phyloP scores from a whole-genome alignment of 2,113 vertebrate genomes.

The Osmerus mordax region DNA sequence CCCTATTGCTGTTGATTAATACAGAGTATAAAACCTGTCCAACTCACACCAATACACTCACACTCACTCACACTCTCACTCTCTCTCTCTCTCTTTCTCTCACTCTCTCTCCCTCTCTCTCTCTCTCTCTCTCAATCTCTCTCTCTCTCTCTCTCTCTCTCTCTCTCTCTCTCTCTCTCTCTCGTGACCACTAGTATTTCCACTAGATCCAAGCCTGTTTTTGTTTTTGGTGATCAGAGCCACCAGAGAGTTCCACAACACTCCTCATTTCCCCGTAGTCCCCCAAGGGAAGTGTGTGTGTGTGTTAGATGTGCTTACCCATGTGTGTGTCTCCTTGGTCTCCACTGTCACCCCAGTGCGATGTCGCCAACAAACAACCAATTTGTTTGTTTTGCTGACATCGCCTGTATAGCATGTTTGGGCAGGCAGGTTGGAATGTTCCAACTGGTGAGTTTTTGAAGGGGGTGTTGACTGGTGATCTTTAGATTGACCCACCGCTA shows the following conservation, averaged over 20 bases:
- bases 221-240: constrained; percentile 3
- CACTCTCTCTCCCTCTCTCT: too few relatives aligned
- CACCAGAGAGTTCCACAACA: neutral
- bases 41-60: too few relatives aligned
- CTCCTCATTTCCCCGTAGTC: neutral
- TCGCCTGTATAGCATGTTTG: constrained; percentile 37
- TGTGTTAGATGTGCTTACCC: constrained; percentile 12
- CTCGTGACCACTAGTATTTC: neutral
- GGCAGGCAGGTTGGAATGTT: constrained; percentile 38
- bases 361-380: constrained; percentile 39
- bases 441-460: constrained; percentile 14
- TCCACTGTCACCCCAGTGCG: constrained; percentile 27
- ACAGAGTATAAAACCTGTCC: too few relatives aligned
- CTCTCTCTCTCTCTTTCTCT: too few relatives aligned
- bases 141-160: too few relatives aligned
- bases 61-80: too few relatives aligned
- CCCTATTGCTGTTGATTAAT: neutral
- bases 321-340: constrained; percentile 17
- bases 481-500: neutral
- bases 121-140: too few relatives aligned
- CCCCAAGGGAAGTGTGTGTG: neutral
- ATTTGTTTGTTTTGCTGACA: constrained; percentile 52
- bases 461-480: neutral
- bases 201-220: neutral
- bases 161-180: too few relatives aligned